Evolutionary conservation across 2,113 vertebrate species (phyloP), one percentile per base, ranked within the genome.

Genomic region (Caranx ignobilis): DNA sequence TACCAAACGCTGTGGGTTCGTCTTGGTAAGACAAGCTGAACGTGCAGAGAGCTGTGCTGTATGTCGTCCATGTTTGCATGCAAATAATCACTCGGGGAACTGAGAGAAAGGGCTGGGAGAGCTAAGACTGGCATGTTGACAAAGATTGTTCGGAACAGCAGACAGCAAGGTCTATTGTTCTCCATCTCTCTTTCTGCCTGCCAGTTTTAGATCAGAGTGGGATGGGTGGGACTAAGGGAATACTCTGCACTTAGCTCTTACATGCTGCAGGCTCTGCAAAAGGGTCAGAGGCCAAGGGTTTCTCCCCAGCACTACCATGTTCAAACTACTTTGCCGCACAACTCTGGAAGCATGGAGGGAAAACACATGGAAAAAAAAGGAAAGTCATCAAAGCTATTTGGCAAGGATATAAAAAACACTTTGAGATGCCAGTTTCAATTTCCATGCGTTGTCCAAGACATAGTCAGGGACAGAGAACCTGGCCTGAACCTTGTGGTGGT

Each of bases 371-470:
- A 34, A 54, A 54, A 80, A 84, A 79, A 69, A 85, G 55, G 83
- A 85, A 84, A 89, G 79, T 83, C 89, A 91, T 91, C 86, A 82
- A 87, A 90, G 88, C 83, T 81, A 86, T 92, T 90, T 91, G 79
- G 86, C 85, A 71, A 77, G 89, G 84, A 87, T 90, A 87, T 90
- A 91, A 94, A 93, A 93, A 92, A 91, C 88, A 91, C 83, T 93
- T 86, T 89, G 88, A 92, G 89, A 91, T 94, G 94, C 89, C 94
- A 95, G 60, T 79, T 93, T 92, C 90, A 94, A 94, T 95, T 95
- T 94, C 86, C 88, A 91, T 11, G 60, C 77, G 35, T 11, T 69
- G 87, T 78, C 77, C 10, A 15, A 84, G 89, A 95, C 89, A 89
- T 69, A 90, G 91, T 92, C 91, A 93, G 86, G 91, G 83, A 91